Percentiles rank a stretch among this genome's conserved stretches.
Evolutionary conservation across 2,113 vertebrate genomes (phyloP).

Genomic region (Acrocephalus arundinaceus): DNA sequence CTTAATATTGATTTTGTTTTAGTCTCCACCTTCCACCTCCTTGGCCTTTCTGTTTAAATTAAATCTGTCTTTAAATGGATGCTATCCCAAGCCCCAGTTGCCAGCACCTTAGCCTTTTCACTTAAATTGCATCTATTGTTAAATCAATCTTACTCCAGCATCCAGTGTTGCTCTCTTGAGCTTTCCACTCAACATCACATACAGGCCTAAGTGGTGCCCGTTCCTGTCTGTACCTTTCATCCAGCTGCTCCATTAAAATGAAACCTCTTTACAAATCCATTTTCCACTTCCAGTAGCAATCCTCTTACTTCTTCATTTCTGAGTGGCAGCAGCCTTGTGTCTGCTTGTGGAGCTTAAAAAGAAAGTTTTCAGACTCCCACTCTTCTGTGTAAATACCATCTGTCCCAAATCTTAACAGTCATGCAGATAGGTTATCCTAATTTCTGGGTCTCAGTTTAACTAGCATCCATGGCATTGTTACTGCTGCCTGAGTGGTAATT

Average conservation of each 20-base stretch:
- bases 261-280: slow-evolving; percentile 12
- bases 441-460: background rate
- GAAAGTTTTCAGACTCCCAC: background rate
- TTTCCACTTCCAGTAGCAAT: background rate
- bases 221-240: background rate
- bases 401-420: background rate
- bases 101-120: slow-evolving; percentile 41
- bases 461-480: background rate
- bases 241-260: background rate
- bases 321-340: background rate
- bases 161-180: background rate
- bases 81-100: background rate
- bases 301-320: background rate
- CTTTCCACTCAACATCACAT: slow-evolving; percentile 13
- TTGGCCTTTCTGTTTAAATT: slow-evolving; percentile 52
- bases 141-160: slow-evolving; percentile 54
- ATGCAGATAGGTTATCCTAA: background rate
- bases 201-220: background rate
- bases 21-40: slow-evolving; percentile 32
- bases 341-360: background rate
- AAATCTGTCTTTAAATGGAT: slow-evolving; percentile 29
- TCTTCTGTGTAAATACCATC: background rate
- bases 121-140: slow-evolving; percentile 46
- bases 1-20: slow-evolving; percentile 58
- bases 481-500: background rate